Percentiles rank a stretch among this genome's conserved stretches.
These are phyloP conservation scores for Anastrepha obliqua DNA, from an alignment of 1,140 invertebrate genomes.

Conservation along the genomic window DNA sequence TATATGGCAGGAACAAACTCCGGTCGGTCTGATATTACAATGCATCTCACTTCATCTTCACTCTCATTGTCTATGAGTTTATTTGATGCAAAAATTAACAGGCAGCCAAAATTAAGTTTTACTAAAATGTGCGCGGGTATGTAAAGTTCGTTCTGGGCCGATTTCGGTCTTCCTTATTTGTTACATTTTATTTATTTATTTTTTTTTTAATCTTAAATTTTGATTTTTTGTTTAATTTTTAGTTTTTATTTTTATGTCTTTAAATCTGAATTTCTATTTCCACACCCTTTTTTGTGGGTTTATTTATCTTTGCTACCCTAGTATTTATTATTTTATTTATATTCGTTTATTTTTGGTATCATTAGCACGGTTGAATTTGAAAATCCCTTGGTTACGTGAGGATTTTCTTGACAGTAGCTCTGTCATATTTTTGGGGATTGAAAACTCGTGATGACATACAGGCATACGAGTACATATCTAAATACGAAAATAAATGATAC, in stretches of 20 bases:
- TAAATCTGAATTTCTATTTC: neutral
- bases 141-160: too few species aligned
- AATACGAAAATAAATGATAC: neutral
- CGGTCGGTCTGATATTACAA: too few species aligned
- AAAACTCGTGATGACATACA: neutral
- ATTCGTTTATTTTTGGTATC: neutral
- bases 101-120: too few species aligned
- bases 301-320: neutral
- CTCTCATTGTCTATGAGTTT: too few species aligned
- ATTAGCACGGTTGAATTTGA: neutral
- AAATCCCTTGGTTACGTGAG: constrained; percentile 36
- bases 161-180: too few species aligned
- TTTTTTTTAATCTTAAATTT: neutral
- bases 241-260: neutral
- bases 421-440: constrained; percentile 21
- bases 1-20: too few species aligned
- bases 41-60: too few species aligned
- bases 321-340: neutral
- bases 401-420: constrained; percentile 12
- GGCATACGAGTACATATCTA: neutral
- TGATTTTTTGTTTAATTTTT: neutral
- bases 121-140: too few species aligned
- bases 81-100: too few species aligned
- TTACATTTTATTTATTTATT: too few species aligned
- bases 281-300: neutral